Percentiles rank a stretch among this genome's conserved stretches.
These are phyloP conservation scores for Oasisia sp. DNA, from an alignment of 2,888 invertebrate genomes.

Conservation along the genomic window DNA sequence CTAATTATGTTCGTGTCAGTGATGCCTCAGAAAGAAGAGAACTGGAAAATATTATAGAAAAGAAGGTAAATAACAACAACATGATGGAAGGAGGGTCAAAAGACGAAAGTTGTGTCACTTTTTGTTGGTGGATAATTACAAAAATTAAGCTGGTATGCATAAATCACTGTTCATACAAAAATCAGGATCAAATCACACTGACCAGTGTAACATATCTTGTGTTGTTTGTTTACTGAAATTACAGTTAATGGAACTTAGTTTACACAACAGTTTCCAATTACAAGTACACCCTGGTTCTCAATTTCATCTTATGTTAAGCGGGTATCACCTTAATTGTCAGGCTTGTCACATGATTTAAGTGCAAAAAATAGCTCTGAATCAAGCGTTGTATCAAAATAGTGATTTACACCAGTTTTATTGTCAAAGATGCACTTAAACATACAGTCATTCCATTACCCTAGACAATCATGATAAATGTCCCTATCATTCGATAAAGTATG, in stretches of 20 bases:
- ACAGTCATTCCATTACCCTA: neutral
- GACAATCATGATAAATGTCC: neutral
- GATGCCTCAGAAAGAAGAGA: neutral
- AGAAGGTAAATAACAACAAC: neutral
- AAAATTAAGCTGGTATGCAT: neutral
- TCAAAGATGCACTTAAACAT: neutral
- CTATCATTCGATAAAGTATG: neutral
- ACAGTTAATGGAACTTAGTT: neutral
- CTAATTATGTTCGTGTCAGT: too few relatives aligned
- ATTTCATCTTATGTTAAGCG: neutral
- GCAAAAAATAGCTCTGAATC: neutral
- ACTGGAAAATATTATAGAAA: neutral
- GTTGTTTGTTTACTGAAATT: neutral
- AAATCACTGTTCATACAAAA: too few relatives aligned
- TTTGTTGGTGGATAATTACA: neutral
- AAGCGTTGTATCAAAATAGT: neutral
- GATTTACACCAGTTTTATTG: neutral
- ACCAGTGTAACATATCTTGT: neutral
- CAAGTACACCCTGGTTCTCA: neutral
- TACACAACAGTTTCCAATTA: neutral
- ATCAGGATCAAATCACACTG: neutral
- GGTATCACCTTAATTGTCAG: neutral
- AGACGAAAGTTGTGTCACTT: neutral
- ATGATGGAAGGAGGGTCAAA: neutral
- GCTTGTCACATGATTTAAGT: neutral